Evolutionary conservation across 1,140 invertebrate genomes (phyloP), one percentile per base, ranked within the genome.

Genomic region (Drosophila kepulauana): DNA sequence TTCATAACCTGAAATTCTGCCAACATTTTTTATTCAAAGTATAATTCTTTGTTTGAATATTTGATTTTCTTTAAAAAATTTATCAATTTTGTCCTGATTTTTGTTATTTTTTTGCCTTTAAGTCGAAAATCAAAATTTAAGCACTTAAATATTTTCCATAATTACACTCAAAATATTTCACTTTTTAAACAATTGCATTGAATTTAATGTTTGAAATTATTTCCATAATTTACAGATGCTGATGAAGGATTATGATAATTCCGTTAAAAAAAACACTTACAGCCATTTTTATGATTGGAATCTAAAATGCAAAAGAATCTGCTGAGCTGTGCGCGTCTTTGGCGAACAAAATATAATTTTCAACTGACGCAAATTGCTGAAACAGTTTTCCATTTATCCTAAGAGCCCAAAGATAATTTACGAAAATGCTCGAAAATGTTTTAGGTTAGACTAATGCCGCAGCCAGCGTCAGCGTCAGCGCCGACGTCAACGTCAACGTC

Each of bases 341-440:
- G 35, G 63, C 82, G 87, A 77, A 65, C 76, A 81, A 84, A 84
- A 78, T 86, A 59, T 66, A 81, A 81, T 75, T 91, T 80, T 77
- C 87, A 72, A 91, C 87, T 91, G 88, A 91, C 87, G 88, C 87
- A 91, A 91, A 64, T 91, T 75, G 64, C 57, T 75, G 82, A 91
- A 82, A 84, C 87, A 84, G 78, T 91, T 91, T 91, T 87, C 82
- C 88, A 91, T 84, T 91, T 91, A 84, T 85, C 75, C 88, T 81
- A 88, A 79, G 82, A 81, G 79, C 68, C 67, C 64, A 80, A 54
- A 86, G 63, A 90, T 86, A 80, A 75, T 87, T 71, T 85, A 81
- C 71, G 78, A 89, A 89, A 78, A 82, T 73, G 56, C 63, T 15
- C 75, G 73, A 80, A 88, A 80, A 88, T 74, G 66, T 72, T 80